These are phyloP conservation scores for Carollia perspicillata DNA, from an alignment of 2,113 vertebrate species.

Conservation along the genomic window DNA sequence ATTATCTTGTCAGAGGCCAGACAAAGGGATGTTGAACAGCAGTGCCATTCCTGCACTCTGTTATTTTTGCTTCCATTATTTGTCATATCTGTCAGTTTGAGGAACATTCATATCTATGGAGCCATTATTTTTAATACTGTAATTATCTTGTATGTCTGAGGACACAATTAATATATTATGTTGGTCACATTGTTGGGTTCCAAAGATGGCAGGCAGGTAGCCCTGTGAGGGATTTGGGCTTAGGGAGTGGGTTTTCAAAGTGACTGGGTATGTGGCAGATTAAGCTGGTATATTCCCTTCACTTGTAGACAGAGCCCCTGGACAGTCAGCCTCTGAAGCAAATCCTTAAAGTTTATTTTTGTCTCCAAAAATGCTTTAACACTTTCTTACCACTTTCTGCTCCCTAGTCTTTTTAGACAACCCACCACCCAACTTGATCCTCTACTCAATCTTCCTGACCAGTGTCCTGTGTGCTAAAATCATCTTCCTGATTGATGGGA, in stretches of 20 bases:
- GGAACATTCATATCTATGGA: slow-evolving; percentile 53
- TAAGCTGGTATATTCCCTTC: not conserved
- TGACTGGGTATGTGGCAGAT: not conserved
- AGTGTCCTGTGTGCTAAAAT: not conserved
- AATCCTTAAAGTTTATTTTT: not conserved
- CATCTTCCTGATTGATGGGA: not conserved
- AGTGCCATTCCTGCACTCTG: not conserved
- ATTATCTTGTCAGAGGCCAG: slow-evolving; percentile 58
- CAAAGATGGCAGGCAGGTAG: not conserved
- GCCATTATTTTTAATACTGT: slow-evolving; percentile 63
- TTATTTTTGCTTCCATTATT: slow-evolving; percentile 66
- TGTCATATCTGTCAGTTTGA: slow-evolving; percentile 64
- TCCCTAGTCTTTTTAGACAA: not conserved
- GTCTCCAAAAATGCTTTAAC: not conserved
- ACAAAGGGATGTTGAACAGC: slow-evolving; percentile 4
- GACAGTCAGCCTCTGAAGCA: not conserved
- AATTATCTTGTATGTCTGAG: slow-evolving; percentile 63
- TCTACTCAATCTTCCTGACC: not conserved
- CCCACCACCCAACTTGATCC: not conserved
- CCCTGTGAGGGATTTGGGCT: not conserved
- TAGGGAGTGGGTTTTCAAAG: not conserved
- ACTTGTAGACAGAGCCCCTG: not conserved
- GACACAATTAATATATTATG: slow-evolving; percentile 57
- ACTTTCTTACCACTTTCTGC: not conserved
- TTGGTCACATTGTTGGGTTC: slow-evolving; percentile 27